Conservation (phyloP, 2,888 invertebrate species). For the Sussaba pulchella region DNA sequence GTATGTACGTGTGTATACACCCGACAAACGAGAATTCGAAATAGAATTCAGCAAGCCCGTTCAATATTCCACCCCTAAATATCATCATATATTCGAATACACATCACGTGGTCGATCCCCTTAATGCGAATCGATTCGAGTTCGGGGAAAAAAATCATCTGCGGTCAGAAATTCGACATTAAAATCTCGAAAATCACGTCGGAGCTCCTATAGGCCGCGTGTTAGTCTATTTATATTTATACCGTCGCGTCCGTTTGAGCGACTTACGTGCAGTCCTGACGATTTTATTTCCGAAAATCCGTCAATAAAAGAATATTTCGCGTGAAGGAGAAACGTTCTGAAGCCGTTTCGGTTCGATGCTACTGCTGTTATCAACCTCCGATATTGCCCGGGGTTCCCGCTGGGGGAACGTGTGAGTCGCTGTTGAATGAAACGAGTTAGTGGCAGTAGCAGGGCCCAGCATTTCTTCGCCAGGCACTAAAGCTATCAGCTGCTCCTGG, state of each 20-base stretch:
- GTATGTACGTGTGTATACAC: neutral
- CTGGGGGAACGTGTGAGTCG: neutral
- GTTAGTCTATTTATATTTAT: neutral
- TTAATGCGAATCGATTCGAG: neutral
- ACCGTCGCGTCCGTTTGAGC: slow-evolving; percentile 1
- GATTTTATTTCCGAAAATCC: neutral
- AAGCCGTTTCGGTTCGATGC: neutral
- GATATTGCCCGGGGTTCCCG: neutral
- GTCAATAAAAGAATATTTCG: neutral
- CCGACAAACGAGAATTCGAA: slow-evolving; percentile 21
- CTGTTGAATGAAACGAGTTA: neutral
- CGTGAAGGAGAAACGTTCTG: neutral
- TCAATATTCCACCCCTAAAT: slow-evolving; percentile 3
- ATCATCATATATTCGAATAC: slow-evolving; percentile 2
- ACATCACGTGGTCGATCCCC: neutral
- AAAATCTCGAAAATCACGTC: neutral
- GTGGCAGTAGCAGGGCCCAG: neutral
- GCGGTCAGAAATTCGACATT: neutral
- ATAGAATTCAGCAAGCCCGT: slow-evolving; percentile 27
- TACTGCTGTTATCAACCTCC: neutral
- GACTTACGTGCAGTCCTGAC: neutral
- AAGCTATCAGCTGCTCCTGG: neutral
- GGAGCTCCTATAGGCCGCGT: neutral
- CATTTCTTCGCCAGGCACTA: neutral
- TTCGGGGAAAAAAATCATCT: neutral